These are phyloP conservation scores for Drosophila novamexicana DNA, from an alignment of 1,140 invertebrate genomes.

Conservation along the genomic window DNA sequence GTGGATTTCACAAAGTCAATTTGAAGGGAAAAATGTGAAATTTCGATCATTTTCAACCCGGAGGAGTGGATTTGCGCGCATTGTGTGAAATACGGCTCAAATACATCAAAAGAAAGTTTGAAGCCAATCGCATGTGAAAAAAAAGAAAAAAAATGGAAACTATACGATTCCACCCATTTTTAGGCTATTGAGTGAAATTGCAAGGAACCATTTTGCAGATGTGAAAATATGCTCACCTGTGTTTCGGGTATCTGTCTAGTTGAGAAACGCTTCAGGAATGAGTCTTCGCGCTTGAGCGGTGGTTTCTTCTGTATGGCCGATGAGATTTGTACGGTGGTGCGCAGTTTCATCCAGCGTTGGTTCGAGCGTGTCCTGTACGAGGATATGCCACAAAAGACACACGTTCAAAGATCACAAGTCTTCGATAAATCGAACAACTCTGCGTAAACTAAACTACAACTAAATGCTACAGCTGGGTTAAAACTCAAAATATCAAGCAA, in stretches of 20 bases:
- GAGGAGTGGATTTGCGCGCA: too few species aligned
- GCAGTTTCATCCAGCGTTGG: conserved; percentile 96
- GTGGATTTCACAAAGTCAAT: neutral
- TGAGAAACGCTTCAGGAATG: conserved; percentile 96
- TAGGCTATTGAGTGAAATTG: too few species aligned
- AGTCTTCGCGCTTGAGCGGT: conserved; percentile 94
- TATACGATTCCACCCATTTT: too few species aligned
- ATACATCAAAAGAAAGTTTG: too few species aligned
- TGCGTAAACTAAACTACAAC: conserved; percentile 28
- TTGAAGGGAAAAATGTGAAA: too few species aligned
- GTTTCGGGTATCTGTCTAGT: conserved; percentile 95
- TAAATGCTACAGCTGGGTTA: conserved; percentile 19
- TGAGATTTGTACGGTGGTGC: conserved; percentile 95
- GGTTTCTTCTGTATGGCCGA: conserved; percentile 94
- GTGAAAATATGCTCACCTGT: conserved; percentile 88
- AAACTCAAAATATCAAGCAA: conserved; percentile 38
- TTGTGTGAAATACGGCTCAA: too few species aligned
- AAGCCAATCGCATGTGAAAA: too few species aligned
- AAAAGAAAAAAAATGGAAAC: too few species aligned
- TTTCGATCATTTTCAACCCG: too few species aligned
- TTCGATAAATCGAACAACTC: neutral
- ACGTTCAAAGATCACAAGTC: conserved; percentile 36
- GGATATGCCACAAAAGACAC: conserved; percentile 28
- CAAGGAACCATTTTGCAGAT: neutral
- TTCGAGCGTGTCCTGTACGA: conserved; percentile 92